phyloP scores from a whole-genome alignment of 2,797 vertebrate species.

The Paramormyrops hopkinsi region DNA sequence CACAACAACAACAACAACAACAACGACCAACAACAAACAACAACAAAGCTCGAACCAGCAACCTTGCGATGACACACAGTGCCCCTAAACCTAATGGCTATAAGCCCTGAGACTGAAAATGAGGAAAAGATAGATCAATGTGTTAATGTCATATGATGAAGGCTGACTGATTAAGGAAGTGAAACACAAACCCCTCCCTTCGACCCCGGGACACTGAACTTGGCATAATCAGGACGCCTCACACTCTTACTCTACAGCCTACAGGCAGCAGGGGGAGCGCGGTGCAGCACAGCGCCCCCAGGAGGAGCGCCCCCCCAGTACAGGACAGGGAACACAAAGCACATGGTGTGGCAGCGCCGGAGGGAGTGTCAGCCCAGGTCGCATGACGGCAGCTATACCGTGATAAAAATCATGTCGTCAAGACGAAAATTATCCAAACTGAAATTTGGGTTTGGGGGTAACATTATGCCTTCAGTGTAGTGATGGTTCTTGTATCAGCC shows the following conservation, averaged over 20 bases:
- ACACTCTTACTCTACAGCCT: not conserved
- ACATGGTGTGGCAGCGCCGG: no score
- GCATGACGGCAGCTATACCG: not conserved
- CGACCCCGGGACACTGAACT: not conserved
- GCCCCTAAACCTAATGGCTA: not conserved
- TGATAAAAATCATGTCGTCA: not conserved
- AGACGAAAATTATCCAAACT: not conserved
- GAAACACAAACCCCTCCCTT: not conserved
- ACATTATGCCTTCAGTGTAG: not conserved
- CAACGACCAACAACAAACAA: not conserved
- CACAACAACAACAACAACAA: no score
- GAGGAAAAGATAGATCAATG: not conserved
- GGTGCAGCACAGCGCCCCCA: not conserved
- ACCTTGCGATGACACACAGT: not conserved
- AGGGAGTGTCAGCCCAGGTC: no score
- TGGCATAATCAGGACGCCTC: not conserved
- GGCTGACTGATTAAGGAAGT: not conserved
- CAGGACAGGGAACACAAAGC: no score
- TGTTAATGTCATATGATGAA: not conserved
- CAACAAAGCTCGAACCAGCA: not conserved
- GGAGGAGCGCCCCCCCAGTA: no score
- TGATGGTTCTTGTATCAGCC: not conserved
- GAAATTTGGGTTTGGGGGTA: not conserved
- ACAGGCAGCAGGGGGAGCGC: not conserved
- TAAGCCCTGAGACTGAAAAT: not conserved